Conservation (phyloP, 2,888 invertebrate species). For the Pammene aurita region DNA sequence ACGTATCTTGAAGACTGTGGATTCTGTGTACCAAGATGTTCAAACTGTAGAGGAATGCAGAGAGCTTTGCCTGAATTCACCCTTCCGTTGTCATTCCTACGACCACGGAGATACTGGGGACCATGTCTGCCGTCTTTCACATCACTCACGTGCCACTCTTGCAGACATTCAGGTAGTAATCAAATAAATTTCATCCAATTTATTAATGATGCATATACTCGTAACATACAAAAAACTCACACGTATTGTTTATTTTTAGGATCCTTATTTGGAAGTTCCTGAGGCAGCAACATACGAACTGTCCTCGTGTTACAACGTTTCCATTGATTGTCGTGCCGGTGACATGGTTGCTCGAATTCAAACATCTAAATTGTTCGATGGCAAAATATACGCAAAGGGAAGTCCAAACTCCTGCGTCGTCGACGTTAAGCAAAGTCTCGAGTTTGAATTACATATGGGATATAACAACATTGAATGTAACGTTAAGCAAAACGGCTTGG, state of each 20-base stretch:
- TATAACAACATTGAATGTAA: slow-evolving; percentile 97
- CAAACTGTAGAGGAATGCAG: slow-evolving; percentile 94
- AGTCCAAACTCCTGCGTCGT: slow-evolving; percentile 96
- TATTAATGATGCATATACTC: too few species aligned
- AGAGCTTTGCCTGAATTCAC: slow-evolving; percentile 93
- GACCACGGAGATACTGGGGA: slow-evolving; percentile 97
- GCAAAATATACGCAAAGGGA: slow-evolving; percentile 97
- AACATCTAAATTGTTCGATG: slow-evolving; percentile 95
- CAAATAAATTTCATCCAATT: neutral
- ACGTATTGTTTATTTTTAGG: slow-evolving; percentile 73
- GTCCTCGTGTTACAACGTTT: slow-evolving; percentile 96
- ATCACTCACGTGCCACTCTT: slow-evolving; percentile 94
- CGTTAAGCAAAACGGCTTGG: slow-evolving; percentile 93
- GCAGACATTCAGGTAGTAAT: slow-evolving; percentile 90
- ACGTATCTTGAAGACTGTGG: slow-evolving; percentile 95
- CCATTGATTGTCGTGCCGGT: slow-evolving; percentile 94
- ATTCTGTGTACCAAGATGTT: slow-evolving; percentile 95
- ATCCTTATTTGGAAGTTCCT: slow-evolving; percentile 94
- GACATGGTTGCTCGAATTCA: slow-evolving; percentile 97
- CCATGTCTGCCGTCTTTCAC: slow-evolving; percentile 95
- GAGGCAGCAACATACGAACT: slow-evolving; percentile 96
- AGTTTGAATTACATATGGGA: slow-evolving; percentile 95
- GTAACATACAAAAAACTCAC: neutral
- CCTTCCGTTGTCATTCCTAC: slow-evolving; percentile 95
- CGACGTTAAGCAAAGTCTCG: slow-evolving; percentile 93